Conservation (phyloP, 2,113 vertebrate species). For the Microtus ochrogaster region DNA sequence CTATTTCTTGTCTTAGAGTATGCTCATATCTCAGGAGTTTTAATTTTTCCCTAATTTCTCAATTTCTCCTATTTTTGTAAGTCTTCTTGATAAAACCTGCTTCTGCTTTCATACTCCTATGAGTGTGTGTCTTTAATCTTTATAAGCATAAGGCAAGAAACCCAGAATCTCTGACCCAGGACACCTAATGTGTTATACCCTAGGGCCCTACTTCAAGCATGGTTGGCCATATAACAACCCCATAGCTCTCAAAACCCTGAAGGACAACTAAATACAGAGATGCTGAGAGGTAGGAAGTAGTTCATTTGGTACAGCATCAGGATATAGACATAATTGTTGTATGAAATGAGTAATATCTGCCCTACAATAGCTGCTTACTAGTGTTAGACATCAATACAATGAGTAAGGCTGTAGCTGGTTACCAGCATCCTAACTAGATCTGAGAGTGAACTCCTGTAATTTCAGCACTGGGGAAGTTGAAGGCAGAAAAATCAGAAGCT, state of each 20-base stretch:
- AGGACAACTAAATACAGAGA: not conserved
- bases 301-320: not conserved
- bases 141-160: not conserved
- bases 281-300: not conserved
- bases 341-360: not conserved
- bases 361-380: not conserved
- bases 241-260: not conserved
- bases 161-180: not conserved
- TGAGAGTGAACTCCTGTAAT: too few relatives aligned
- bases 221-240: not conserved
- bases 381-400: not conserved
- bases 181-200: not conserved
- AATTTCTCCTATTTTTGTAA: not conserved
- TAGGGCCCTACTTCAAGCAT: not conserved
- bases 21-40: not conserved
- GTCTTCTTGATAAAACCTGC: not conserved
- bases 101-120: not conserved
- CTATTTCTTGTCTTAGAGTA: not conserved
- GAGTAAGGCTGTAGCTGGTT: not conserved
- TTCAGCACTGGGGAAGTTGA: too few relatives aligned
- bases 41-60: not conserved
- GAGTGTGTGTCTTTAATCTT: not conserved
- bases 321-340: not conserved
- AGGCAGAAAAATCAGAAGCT: too few relatives aligned
- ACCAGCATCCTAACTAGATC: not conserved